Base-by-base conservation (phyloP, 2,113 vertebrate species). In the Thunnus maccoyii region DNA sequence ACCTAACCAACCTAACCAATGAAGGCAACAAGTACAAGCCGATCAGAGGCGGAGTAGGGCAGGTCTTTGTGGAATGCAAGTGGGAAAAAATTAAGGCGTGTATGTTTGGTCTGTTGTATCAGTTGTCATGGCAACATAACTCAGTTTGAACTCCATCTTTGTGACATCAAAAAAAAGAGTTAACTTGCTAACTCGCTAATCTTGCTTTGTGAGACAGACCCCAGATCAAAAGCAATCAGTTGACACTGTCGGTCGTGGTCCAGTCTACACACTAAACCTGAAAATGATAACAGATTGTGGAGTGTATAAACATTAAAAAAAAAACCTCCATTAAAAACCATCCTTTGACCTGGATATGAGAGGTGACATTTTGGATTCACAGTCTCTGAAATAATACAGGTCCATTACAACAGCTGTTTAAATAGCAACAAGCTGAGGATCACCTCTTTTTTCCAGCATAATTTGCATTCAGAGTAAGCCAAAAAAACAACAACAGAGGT, bases 391-490 rank as follows among this genome's bases (percentile, higher is more conserved):
- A 48, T 56, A 50, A 36, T 56, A 71, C 25, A 75, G 22, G 72
- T 61, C 51, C 50, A 47, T 62, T 25, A 58, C 1, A 78, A 65
- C 15, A 80, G 54, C 41, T 72, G 65, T 47, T 84, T 52, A 30
- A 84, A 87, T 15, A 82, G 30, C 36, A 4, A 12, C 30, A 50
- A 69, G 56, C 54, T 84, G 44, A 79, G 58, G 13, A 56, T 71
- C 47, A 54, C 5, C 6, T 68, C 52, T 9, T 41, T 9, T 81
- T 47, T 84, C 89, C 86, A 91, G 89, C 91, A 91, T 76, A 4
- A 51, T 78, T 62, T 87, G 41, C 47, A 82, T 84, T 80, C 72
- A 83, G 18, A 72, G 72, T 78, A 77, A 69, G 56, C 63, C 48
- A 50, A 22, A 65, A 44, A 52, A 75, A 66, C 64, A 58, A 0